phyloP scores from a whole-genome alignment of 2,797 vertebrate species.

The Oophaga sylvatica region DNA sequence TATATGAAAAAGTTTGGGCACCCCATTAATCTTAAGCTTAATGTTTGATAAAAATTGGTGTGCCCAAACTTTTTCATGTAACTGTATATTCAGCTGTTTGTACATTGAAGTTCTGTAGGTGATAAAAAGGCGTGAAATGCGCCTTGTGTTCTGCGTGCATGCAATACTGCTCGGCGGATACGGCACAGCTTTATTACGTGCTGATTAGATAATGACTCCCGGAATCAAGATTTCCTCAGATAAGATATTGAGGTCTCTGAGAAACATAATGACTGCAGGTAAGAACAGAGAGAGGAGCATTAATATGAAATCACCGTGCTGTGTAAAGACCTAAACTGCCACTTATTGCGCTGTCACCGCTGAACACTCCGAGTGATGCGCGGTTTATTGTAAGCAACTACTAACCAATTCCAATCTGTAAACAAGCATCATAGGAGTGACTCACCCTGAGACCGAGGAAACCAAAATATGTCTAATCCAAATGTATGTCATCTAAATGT shows the following conservation, averaged over 20 bases:
- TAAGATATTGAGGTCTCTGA: not conserved
- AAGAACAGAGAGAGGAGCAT: not conserved
- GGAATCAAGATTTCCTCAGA: not conserved
- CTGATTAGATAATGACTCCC: slow-evolving; percentile 8
- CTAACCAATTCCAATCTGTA: not conserved
- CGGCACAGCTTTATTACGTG: not conserved
- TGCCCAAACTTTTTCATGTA: too few relatives aligned
- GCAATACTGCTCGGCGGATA: not conserved
- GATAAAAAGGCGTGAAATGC: not conserved
- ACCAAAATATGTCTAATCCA: not conserved
- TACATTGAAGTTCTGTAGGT: not conserved
- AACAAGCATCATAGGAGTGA: not conserved
- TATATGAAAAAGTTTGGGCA: too few relatives aligned
- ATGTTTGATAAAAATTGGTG: too few relatives aligned
- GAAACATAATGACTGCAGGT: not conserved
- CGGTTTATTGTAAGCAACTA: not conserved
- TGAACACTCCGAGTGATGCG: not conserved
- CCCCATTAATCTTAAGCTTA: too few relatives aligned
- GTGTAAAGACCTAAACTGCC: not conserved
- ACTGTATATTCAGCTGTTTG: not conserved
- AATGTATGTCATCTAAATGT: not conserved
- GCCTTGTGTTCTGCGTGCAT: not conserved
- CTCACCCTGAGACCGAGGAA: not conserved
- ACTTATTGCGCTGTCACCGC: not conserved
- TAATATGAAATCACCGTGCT: not conserved